Conservation (phyloP, 1,140 invertebrate species). For the Pissodes strobi region DNA sequence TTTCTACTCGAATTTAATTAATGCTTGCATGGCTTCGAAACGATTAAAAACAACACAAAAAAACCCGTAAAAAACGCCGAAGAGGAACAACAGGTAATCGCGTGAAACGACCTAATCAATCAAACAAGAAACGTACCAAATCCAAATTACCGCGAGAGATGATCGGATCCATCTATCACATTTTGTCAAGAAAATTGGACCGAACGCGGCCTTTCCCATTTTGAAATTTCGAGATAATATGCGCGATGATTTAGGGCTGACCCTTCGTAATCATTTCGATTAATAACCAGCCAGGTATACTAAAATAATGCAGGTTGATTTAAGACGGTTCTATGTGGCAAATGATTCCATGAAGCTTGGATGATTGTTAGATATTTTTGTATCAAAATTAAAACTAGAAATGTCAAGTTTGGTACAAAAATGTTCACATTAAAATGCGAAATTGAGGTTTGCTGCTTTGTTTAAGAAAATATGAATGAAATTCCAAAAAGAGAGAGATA, state of each 20-base stretch:
- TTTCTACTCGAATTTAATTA: no score
- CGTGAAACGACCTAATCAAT: conserved; percentile 32
- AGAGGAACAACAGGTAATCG: conserved; percentile 22
- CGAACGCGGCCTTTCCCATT: conserved; percentile 13
- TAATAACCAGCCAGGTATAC: no score
- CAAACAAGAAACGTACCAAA: conserved; percentile 11
- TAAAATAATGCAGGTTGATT: no score
- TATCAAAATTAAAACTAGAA: no score
- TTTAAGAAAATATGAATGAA: no score
- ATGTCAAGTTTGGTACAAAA: no score
- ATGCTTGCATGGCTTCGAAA: background rate
- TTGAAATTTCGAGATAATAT: conserved; percentile 11
- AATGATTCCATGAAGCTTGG: no score
- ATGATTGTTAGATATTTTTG: no score
- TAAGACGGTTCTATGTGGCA: no score
- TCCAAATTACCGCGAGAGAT: conserved; percentile 9
- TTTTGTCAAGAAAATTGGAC: conserved; percentile 32
- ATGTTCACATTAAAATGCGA: no score
- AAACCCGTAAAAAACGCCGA: background rate
- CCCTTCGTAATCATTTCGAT: background rate
- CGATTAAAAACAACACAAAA: background rate
- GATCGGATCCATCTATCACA: conserved; percentile 30
- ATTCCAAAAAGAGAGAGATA: no score
- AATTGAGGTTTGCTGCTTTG: no score
- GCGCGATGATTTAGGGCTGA: conserved; percentile 23